These are phyloP conservation scores for Bombus confusus DNA, from an alignment of 1,140 invertebrate genomes.

Conservation along the genomic window DNA sequence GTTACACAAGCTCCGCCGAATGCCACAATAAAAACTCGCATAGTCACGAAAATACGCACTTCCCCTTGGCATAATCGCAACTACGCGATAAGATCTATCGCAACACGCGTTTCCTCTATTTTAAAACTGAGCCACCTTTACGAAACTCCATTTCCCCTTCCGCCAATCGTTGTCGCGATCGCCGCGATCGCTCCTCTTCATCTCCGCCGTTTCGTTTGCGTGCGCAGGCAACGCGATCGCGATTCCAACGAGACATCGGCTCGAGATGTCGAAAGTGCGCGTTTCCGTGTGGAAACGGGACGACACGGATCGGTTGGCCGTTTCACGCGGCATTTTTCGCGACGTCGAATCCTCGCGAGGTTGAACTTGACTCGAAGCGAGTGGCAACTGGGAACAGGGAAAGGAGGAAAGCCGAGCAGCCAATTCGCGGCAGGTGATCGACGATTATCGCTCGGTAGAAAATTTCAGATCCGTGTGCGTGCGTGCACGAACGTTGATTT, in stretches of 20 bases:
- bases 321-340: constrained; percentile 25
- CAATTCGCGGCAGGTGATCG: constrained; percentile 6
- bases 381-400: constrained; percentile 26
- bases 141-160: not conserved
- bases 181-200: not conserved
- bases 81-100: not conserved
- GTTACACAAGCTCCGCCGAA: not conserved
- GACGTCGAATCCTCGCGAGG: not conserved
- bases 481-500: not conserved
- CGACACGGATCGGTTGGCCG: constrained; percentile 33
- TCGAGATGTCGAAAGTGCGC: constrained; percentile 12
- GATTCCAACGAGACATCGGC: not conserved
- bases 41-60: not conserved
- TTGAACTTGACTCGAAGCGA: constrained; percentile 49
- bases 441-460: not conserved
- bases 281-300: constrained; percentile 30
- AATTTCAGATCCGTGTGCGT: not conserved
- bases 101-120: not conserved
- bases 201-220: constrained; percentile 21
- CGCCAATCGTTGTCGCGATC: not conserved
- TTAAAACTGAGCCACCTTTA: not conserved
- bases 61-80: not conserved
- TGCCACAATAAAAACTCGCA: not conserved
- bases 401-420: constrained; percentile 29
- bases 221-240: not conserved